Percentiles rank a stretch among this genome's conserved stretches.
Evolutionary conservation across 2,113 vertebrate species (phyloP).

Genomic region (Hippocampus barbouri): DNA sequence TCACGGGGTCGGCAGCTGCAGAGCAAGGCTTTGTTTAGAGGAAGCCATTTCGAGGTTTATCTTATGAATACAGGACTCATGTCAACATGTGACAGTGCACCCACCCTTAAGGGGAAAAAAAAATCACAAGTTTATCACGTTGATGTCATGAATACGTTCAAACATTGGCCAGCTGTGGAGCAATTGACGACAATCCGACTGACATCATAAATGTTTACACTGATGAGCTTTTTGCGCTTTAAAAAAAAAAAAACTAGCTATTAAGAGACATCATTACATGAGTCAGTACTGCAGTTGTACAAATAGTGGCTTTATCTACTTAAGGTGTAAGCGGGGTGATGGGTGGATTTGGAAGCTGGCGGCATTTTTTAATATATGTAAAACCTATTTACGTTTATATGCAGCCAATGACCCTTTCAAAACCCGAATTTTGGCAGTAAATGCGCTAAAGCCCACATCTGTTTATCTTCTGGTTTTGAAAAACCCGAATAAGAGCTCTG

Average conservation of each 20-base stretch:
- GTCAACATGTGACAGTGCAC: constrained; percentile 19
- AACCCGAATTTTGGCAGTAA: no score
- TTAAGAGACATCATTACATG: not conserved
- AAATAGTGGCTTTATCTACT: not conserved
- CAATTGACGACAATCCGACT: not conserved
- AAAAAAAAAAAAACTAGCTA: not conserved
- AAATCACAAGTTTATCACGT: not conserved
- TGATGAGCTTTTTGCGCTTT: not conserved
- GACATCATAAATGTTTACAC: constrained; percentile 4
- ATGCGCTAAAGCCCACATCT: no score
- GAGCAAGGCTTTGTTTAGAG: constrained; percentile 10
- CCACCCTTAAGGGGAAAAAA: not conserved
- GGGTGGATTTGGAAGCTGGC: no score
- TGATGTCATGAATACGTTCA: not conserved
- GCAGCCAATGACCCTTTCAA: no score
- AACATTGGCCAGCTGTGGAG: constrained; percentile 5
- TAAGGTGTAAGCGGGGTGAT: not conserved
- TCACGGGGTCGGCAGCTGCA: constrained; percentile 44
- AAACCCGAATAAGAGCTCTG: no score
- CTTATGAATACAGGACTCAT: constrained; percentile 7
- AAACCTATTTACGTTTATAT: no score
- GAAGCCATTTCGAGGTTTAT: constrained; percentile 29
- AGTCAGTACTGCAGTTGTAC: not conserved
- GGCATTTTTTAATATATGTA: no score
- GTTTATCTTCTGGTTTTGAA: no score